A percentile compares a stretch with the other conserved stretches of the same genome.
phyloP scores from a whole-genome alignment of 2,113 vertebrate species.

The Zingel zingel region DNA sequence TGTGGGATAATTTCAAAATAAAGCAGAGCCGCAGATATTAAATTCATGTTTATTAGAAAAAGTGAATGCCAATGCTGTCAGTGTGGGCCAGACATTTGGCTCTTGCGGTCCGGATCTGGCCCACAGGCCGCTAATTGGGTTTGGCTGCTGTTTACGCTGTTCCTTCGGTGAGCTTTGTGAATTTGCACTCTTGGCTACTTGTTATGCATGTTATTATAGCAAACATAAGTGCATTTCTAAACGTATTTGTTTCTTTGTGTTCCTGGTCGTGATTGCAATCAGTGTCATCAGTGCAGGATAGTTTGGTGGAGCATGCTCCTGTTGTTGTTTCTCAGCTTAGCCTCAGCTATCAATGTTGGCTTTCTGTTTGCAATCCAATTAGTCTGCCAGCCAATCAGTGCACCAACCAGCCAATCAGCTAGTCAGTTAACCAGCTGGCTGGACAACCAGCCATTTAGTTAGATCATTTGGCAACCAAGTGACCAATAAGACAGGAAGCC shows the following conservation, averaged over 20 bases:
- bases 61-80: too few species aligned
- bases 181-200: not conserved
- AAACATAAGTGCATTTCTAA: slow-evolving; percentile 11
- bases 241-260: slow-evolving; percentile 40
- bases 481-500: not conserved
- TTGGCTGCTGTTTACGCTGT: not conserved
- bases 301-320: slow-evolving; percentile 42
- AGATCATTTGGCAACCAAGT: slow-evolving; percentile 49
- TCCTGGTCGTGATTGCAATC: slow-evolving; percentile 80
- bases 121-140: too few species aligned
- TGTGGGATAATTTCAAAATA: too few species aligned
- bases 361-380: slow-evolving; percentile 60
- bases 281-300: slow-evolving; percentile 64
- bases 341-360: slow-evolving; percentile 46
- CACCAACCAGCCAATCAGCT: slow-evolving; percentile 28
- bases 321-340: slow-evolving; percentile 55
- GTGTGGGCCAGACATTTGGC: too few species aligned
- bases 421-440: slow-evolving; percentile 37
- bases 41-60: too few species aligned
- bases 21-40: too few species aligned
- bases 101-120: too few species aligned
- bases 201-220: slow-evolving; percentile 5
- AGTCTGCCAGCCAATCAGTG: slow-evolving; percentile 40
- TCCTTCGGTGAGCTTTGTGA: not conserved
- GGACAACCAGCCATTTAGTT: slow-evolving; percentile 28